phyloP scores from a whole-genome alignment of 2,888 invertebrate genomes.

The Oxycera nigricornis region DNA sequence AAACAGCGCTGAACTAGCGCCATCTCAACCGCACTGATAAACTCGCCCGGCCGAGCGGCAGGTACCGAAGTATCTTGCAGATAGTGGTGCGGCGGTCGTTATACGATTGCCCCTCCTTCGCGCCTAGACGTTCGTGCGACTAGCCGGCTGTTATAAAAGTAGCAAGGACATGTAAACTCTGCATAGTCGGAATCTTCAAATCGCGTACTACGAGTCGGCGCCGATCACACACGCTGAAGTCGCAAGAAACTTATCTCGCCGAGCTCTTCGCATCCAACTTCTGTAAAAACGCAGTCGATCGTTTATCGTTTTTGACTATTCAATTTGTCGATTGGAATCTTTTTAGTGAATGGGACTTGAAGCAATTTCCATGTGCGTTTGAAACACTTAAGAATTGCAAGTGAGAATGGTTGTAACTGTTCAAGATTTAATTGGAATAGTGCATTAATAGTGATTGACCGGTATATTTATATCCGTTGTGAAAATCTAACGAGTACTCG shows the following conservation, averaged over 20 bases:
- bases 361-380: background rate
- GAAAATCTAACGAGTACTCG: background rate
- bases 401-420: background rate
- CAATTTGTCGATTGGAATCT: background rate
- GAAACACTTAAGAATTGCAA: background rate
- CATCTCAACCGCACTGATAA: background rate
- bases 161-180: slow-evolving; percentile 62
- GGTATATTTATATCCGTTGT: too few relatives aligned
- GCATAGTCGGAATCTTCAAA: slow-evolving; percentile 61
- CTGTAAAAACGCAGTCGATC: background rate
- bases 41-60: background rate
- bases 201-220: slow-evolving; percentile 41
- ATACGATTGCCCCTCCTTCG: slow-evolving; percentile 41
- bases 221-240: slow-evolving; percentile 43
- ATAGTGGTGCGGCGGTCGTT: slow-evolving; percentile 14
- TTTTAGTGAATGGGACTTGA: background rate
- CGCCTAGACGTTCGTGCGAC: slow-evolving; percentile 18
- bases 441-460: too few relatives aligned
- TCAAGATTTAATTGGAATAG: background rate
- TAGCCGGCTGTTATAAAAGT: slow-evolving; percentile 61
- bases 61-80: background rate
- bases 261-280: background rate
- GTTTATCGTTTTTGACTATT: background rate
- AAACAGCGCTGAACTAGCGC: background rate
- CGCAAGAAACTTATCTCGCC: slow-evolving; percentile 25